These are phyloP conservation scores for Eupithecia exiguata DNA, from an alignment of 2,888 invertebrate genomes.

Conservation along the genomic window DNA sequence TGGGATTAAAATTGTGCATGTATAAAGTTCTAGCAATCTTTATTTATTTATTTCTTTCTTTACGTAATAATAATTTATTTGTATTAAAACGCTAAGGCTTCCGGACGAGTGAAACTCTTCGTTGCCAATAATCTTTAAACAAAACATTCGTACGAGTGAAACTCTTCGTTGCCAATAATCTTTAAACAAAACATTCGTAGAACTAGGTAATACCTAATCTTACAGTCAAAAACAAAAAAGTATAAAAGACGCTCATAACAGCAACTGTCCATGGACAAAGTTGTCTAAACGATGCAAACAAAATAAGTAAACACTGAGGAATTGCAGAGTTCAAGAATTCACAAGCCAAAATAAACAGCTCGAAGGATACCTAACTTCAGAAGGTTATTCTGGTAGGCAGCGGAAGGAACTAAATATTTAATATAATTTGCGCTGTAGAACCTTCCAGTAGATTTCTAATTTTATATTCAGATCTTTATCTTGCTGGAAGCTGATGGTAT, in stretches of 20 bases:
- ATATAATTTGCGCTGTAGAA: conserved; percentile 25
- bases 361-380: conserved; percentile 41
- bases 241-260: not conserved
- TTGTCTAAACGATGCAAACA: conserved; percentile 32
- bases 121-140: not conserved
- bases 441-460: conserved; percentile 29
- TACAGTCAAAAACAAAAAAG: not conserved
- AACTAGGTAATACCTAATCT: not conserved
- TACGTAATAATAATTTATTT: not conserved
- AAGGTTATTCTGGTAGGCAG: conserved; percentile 38
- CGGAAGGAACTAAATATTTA: conserved; percentile 40
- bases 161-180: not conserved
- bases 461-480: conserved; percentile 22
- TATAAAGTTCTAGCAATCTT: not conserved
- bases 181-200: not conserved
- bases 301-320: conserved; percentile 35
- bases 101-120: not conserved
- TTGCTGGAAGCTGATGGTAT: conserved; percentile 4
- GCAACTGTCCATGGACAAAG: conserved; percentile 18
- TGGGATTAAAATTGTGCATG: not conserved
- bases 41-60: not conserved
- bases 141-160: not conserved
- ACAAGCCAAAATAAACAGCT: conserved; percentile 37
- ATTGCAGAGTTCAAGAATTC: conserved; percentile 37
- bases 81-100: not conserved